These are phyloP conservation scores for Micropoecilia bifurca DNA, from an alignment of 2,797 vertebrate species.

Conservation along the genomic window DNA sequence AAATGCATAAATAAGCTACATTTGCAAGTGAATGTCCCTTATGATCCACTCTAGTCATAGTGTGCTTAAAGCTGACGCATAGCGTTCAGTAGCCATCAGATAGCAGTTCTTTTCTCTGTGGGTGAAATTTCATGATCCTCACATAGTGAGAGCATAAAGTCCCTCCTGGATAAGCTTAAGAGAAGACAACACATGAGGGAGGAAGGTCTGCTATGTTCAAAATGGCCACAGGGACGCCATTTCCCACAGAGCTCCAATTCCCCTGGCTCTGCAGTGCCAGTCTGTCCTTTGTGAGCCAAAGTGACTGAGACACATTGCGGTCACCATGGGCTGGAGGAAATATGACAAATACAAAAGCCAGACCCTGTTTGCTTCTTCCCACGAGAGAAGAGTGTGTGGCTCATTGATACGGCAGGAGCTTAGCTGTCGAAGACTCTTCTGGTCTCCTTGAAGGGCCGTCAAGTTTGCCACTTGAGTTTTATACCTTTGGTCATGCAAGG, in stretches of 20 bases:
- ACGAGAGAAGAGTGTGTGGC: constrained; percentile 33
- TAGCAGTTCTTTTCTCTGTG: constrained; percentile 35
- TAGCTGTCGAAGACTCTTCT: constrained; percentile 18
- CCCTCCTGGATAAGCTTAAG: constrained; percentile 55
- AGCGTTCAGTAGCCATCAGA: constrained; percentile 46
- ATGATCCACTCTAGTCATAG: neutral
- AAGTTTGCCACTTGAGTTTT: constrained; percentile 34
- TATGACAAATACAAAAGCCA: constrained; percentile 69
- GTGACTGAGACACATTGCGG: constrained; percentile 77
- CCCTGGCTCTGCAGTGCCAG: constrained; percentile 63
- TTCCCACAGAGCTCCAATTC: constrained; percentile 65
- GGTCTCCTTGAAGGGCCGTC: constrained; percentile 31
- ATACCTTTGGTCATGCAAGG: neutral
- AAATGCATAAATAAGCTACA: neutral
- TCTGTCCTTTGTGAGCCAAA: constrained; percentile 77
- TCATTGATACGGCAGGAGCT: constrained; percentile 45
- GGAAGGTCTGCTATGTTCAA: constrained; percentile 56
- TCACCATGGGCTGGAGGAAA: constrained; percentile 74
- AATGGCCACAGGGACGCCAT: constrained; percentile 71
- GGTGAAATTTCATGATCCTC: constrained; percentile 47
- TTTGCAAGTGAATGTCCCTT: neutral
- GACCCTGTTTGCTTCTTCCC: constrained; percentile 46
- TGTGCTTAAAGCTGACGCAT: constrained; percentile 19
- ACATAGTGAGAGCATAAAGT: constrained; percentile 17
- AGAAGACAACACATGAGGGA: constrained; percentile 44